Base-by-base conservation (phyloP, 2,888 invertebrate genomes). In the Barypeithes pellucidus region DNA sequence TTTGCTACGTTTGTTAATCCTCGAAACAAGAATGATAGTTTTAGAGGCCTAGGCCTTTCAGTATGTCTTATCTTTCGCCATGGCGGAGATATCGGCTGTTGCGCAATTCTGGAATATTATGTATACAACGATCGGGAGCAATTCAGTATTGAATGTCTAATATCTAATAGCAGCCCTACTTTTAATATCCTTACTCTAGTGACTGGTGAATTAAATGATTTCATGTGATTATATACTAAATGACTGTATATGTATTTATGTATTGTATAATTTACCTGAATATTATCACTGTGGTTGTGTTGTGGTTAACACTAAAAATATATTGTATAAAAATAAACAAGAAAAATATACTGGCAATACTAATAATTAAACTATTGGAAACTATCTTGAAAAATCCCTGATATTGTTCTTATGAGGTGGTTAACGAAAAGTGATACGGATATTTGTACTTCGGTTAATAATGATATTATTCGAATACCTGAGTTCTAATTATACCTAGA, bases 361-460 rank as follows among this genome's bases (percentile, higher is more conserved):
- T 43, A 43, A 43, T 5, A n/a, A n/a, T n/a, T n/a, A 43, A 43
- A 24, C 45, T 43, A 45, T 61, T 45, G 61, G 39, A n/a, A 61
- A 29, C 45, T 61, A 29, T 61, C 22, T 24, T 43, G 14, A 43
- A 61, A 61, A 54, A 36, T 66, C 52, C 66, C 66, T 66, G 66
- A 66, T 41, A 54, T 7, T 57, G 45, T 24, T 12, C 14, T 39
- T 2, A 45, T 43, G 61, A 45, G 45, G 16, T 29, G 61, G 24
- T 43, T 14, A 74, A 77, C 73, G 70, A 43, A 77, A 77, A 77
- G 75, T 79, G 78, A 80, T 79, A 79, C 78, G 77, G 79, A 59
- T 20, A 79, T 79, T 82, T 82, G 82, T 82, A 82, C 82, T 82
- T 79, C 76, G 72, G 77, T 79, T 76, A n/a, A 67, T 75, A 66